phyloP scores from a whole-genome alignment of 2,113 vertebrate genomes.

The Oncorhynchus kisutch region DNA sequence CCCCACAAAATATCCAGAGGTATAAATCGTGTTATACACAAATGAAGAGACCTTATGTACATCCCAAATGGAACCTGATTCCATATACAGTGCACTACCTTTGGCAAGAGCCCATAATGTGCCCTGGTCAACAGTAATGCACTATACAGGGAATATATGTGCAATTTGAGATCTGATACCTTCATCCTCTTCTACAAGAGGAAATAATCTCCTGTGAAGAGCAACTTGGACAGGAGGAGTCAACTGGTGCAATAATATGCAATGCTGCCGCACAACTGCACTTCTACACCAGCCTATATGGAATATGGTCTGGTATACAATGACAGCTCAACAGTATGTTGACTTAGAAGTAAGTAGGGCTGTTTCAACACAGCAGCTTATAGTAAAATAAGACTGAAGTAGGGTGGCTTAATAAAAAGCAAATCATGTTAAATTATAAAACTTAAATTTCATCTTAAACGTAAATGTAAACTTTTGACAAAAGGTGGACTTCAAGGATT shows the following conservation, averaged over 20 bases:
- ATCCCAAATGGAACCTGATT: too few relatives aligned
- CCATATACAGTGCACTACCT: too few relatives aligned
- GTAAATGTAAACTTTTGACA: background rate
- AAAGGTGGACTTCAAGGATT: conserved; percentile 2
- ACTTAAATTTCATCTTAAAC: background rate
- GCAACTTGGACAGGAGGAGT: conserved; percentile 13
- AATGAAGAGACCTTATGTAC: background rate
- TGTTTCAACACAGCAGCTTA: conserved; percentile 11
- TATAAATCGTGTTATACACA: conserved; percentile 13
- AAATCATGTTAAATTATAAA: background rate
- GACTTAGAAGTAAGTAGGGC: background rate
- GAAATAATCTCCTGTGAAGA: background rate
- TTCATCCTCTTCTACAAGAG: conserved; percentile 2
- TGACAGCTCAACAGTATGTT: conserved; percentile 16
- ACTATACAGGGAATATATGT: too few relatives aligned
- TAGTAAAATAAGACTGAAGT: conserved; percentile 22
- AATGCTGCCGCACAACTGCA: conserved; percentile 3
- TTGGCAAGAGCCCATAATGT: too few relatives aligned
- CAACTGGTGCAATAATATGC: conserved; percentile 5
- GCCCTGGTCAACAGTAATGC: too few relatives aligned
- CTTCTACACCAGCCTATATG: background rate
- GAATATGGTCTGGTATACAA: conserved; percentile 8
- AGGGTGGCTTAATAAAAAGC: conserved; percentile 11
- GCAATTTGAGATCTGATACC: background rate
- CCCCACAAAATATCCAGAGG: conserved; percentile 6